Conservation (phyloP, 1,140 invertebrate genomes). For the Apocrypta bakeri region DNA sequence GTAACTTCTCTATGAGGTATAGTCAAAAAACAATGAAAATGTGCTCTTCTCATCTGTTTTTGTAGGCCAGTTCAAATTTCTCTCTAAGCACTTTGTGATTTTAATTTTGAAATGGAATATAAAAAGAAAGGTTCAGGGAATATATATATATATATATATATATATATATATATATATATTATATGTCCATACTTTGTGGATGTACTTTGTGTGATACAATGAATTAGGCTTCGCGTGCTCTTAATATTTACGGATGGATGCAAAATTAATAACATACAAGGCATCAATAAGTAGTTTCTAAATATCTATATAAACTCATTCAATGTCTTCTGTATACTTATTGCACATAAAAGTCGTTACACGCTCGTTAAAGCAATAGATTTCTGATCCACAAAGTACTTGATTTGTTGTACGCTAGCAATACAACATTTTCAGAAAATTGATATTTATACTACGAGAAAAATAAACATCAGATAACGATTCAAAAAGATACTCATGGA, state of each 20-base stretch:
- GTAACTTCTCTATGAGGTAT: too few species aligned
- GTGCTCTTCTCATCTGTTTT: background rate
- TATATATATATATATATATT: too few species aligned
- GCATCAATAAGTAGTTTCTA: background rate
- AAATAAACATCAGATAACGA: background rate
- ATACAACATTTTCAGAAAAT: background rate
- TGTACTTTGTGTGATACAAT: constrained; percentile 8
- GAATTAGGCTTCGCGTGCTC: constrained; percentile 2
- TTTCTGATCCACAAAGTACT: background rate
- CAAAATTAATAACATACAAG: background rate
- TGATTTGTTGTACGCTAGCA: background rate
- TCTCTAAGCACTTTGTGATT: constrained; percentile 10
- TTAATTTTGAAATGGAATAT: constrained; percentile 11
- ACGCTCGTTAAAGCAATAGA: background rate
- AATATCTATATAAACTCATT: background rate
- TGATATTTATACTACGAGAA: background rate
- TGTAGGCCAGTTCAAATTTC: background rate
- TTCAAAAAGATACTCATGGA: background rate
- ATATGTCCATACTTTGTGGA: too few species aligned
- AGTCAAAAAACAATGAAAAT: background rate
- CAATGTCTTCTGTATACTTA: background rate
- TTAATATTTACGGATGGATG: constrained; percentile 1
- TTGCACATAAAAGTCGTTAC: constrained; percentile 26
- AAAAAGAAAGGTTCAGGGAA: constrained; percentile 44
- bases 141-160: background rate